Evolutionary conservation across 2,888 invertebrate species (phyloP).

Genomic region (Hymenopus coronatus): DNA sequence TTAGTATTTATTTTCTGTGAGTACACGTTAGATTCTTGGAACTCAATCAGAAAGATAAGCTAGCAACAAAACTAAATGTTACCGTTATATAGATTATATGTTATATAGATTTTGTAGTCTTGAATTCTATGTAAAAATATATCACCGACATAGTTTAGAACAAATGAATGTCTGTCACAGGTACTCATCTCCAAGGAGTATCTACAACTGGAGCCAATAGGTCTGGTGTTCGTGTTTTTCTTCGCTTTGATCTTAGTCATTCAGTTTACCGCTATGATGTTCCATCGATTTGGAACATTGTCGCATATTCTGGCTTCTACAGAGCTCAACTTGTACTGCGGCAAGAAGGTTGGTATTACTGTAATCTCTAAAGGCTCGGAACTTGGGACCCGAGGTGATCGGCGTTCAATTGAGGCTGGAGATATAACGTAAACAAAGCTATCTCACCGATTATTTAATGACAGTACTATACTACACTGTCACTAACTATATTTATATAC

Average conservation of each 20-base stretch:
- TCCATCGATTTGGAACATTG: slow-evolving; percentile 72
- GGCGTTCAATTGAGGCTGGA: no score
- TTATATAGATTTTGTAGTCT: background rate
- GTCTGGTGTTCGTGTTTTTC: slow-evolving; percentile 70
- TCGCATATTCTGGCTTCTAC: slow-evolving; percentile 72
- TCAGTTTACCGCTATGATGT: slow-evolving; percentile 72
- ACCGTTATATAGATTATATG: no score
- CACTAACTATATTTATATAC: no score
- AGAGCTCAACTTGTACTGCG: slow-evolving; percentile 51
- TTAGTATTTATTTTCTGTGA: background rate
- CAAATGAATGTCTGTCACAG: slow-evolving; percentile 38
- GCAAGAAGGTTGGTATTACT: slow-evolving; percentile 36
- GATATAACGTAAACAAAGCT: no score
- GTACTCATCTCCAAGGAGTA: slow-evolving; percentile 56
- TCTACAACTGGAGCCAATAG: slow-evolving; percentile 68
- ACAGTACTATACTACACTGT: no score
- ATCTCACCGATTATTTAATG: no score
- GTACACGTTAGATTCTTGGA: background rate
- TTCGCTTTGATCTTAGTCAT: slow-evolving; percentile 67
- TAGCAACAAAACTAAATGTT: no score
- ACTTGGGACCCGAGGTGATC: background rate
- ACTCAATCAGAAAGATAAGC: background rate
- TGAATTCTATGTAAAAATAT: background rate
- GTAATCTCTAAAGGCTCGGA: background rate
- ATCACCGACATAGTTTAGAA: background rate